phyloP scores from a whole-genome alignment of 2,888 invertebrate genomes.

The Sthenelais limicola region DNA sequence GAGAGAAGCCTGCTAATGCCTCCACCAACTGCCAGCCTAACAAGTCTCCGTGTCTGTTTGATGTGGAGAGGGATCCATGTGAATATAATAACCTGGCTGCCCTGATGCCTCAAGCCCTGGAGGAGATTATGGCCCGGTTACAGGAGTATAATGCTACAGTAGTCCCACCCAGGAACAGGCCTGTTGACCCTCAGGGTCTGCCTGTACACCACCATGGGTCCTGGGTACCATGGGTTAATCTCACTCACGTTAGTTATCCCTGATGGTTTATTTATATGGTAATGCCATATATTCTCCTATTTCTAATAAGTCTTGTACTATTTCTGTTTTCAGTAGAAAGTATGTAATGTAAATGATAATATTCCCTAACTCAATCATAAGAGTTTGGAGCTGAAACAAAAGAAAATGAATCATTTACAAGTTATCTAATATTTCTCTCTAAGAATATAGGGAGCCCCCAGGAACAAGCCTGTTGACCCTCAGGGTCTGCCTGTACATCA shows the following conservation, averaged over 20 bases:
- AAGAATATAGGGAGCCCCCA: no score
- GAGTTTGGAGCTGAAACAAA: no score
- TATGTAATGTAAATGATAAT: no score
- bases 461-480: constrained; percentile 81
- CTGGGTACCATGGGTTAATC: constrained; percentile 76
- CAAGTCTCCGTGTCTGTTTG: constrained; percentile 83
- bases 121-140: constrained; percentile 34
- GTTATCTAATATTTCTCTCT: no score
- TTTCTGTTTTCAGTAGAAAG: no score
- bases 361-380: no score
- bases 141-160: constrained; percentile 78
- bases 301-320: no score
- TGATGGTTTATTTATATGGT: no score
- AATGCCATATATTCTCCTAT: no score
- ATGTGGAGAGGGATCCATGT: constrained; percentile 88
- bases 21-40: constrained; percentile 78
- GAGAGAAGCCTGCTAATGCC: constrained; percentile 63
- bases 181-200: constrained; percentile 80
- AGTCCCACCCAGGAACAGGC: constrained; percentile 81
- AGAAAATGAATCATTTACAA: no score
- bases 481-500: constrained; percentile 83
- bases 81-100: constrained; percentile 80
- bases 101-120: constrained; percentile 41
- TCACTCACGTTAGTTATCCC: not conserved
- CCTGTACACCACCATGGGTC: constrained; percentile 85